Evolutionary conservation across 2,113 vertebrate genomes (phyloP), one percentile per base, ranked within the genome.

Genomic region (Eidolon helvum): DNA sequence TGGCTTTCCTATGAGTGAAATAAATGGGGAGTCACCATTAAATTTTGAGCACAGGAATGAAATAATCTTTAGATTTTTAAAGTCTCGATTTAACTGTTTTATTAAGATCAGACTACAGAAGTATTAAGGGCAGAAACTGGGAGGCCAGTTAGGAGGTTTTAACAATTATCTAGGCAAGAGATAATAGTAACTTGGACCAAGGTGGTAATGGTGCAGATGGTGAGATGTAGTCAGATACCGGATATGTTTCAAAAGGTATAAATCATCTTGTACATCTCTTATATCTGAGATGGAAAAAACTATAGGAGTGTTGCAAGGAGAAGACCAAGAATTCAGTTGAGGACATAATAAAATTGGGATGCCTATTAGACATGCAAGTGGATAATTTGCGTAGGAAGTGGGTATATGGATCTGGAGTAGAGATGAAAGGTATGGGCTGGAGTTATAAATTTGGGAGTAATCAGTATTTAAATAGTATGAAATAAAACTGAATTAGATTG

Each of bases 1-100:
- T 78, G 40, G 8, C 18, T 90, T 95, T 87, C 7, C 55, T 89
- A 0, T 53, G 63, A 86, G 16, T 94, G 38, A 94, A 92, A 74
- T 68, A 38, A 74, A 75, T 80, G 43, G 30, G 28, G 26, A 90
- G 10, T 77, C 16, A 28, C n/a, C 3, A 21, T 80, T 15, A 43
- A 16, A 92, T 87, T 92, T 79, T 80, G 50, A 82, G 33, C 50
- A 84, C 33, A 55, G 38, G 10, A 75, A 19, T 95, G 69, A 82
- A 66, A 86, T 84, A 57, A 86, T 77, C 28, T 55, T 79, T 53
- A 85, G 55, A 19, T 90, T 96, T 95, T 75, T 55, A 18, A 96
- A 86, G 12, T 91, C 33, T 78, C 35, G 71, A 6, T 61, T 71
- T 90, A 80, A 45, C 55, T 55, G 16, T 40, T 95, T 90, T 92